Percentiles rank a stretch among this genome's conserved stretches.
phyloP scores from a whole-genome alignment of 1,140 invertebrate species.

The Drosophila kikkawai region DNA sequence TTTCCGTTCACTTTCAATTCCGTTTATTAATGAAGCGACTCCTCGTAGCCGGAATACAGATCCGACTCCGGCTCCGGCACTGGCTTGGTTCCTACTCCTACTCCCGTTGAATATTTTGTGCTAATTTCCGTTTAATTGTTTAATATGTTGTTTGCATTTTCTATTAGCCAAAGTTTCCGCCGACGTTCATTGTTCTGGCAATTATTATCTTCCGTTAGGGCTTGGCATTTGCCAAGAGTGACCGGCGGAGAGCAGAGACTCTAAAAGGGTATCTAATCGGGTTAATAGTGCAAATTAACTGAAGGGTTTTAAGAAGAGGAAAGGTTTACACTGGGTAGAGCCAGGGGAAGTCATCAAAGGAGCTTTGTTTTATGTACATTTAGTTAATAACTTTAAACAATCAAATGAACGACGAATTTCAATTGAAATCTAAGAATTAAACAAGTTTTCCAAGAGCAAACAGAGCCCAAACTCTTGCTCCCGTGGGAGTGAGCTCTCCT shows the following conservation, averaged over 20 bases:
- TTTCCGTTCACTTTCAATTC: constrained; percentile 67
- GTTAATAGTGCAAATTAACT: constrained; percentile 28
- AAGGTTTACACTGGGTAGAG: not conserved
- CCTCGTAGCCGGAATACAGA: constrained; percentile 5
- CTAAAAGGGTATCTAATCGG: constrained; percentile 25
- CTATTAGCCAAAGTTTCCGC: constrained; percentile 71
- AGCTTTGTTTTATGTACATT: not conserved
- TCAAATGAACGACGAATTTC: not conserved
- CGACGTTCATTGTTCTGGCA: constrained; percentile 60
- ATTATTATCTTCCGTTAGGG: constrained; percentile 52
- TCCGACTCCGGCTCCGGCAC: constrained; percentile 9
- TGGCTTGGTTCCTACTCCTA: not conserved
- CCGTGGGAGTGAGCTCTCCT: constrained; percentile 15
- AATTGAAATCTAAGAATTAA: constrained; percentile 12
- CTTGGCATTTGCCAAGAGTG: constrained; percentile 14
- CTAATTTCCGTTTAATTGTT: constrained; percentile 83
- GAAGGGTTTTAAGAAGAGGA: not conserved
- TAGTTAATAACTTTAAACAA: no score
- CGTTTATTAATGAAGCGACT: constrained; percentile 69
- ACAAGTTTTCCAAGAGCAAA: not conserved
- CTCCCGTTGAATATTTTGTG: constrained; percentile 64
- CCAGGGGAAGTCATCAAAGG: not conserved
- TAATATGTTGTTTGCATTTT: constrained; percentile 82
- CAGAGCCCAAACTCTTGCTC: not conserved
- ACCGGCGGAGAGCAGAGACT: not conserved